These are phyloP conservation scores for Enteromius anoplus DNA, from an alignment of 2,797 vertebrate genomes.

Conservation along the genomic window DNA sequence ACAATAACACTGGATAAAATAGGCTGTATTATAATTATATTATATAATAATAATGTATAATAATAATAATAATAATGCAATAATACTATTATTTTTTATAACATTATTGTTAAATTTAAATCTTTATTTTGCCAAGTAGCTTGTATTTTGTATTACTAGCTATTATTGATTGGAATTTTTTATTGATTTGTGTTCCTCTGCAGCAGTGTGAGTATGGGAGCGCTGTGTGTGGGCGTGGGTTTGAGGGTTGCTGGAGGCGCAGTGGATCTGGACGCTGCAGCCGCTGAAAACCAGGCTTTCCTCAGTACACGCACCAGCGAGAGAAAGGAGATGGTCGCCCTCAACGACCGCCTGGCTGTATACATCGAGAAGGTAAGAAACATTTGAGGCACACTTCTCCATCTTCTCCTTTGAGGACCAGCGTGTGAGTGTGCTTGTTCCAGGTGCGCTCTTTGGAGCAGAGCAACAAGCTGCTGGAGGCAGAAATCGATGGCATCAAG, in stretches of 20 bases:
- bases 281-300: constrained; percentile 76
- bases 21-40: no score
- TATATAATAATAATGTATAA: not conserved
- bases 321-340: constrained; percentile 75
- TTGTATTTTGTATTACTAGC: not conserved
- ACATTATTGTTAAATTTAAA: not conserved
- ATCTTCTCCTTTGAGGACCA: not conserved
- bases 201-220: constrained; percentile 70
- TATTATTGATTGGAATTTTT: not conserved
- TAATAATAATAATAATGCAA: not conserved
- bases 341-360: constrained; percentile 78
- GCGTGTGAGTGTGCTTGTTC: not conserved
- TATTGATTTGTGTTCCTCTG: not conserved
- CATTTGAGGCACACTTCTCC: not conserved
- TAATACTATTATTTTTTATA: not conserved
- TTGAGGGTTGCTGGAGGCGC: constrained; percentile 55
- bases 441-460: constrained; percentile 77
- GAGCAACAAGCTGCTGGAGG: constrained; percentile 71
- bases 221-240: constrained; percentile 68
- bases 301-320: constrained; percentile 71
- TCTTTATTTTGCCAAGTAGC: not conserved
- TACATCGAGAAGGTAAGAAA: constrained; percentile 76
- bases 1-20: not conserved
- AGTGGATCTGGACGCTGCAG: constrained; percentile 75
- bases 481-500: constrained; percentile 69